phyloP scores from a whole-genome alignment of 2,113 vertebrate genomes.

The Columba janthina region DNA sequence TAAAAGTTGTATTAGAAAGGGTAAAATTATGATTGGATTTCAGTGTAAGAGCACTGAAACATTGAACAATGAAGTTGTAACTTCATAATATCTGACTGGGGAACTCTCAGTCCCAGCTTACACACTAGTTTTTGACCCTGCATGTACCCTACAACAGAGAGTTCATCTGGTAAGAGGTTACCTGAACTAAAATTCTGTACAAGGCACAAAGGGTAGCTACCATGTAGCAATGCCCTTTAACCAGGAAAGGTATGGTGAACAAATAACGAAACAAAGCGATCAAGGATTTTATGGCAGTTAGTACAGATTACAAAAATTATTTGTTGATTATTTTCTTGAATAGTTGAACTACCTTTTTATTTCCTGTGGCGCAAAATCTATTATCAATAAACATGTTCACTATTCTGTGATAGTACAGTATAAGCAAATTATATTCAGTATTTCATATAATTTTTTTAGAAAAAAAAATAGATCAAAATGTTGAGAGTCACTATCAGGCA shows the following conservation, averaged over 20 bases:
- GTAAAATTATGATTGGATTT: background rate
- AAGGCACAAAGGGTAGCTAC: background rate
- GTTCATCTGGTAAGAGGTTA: background rate
- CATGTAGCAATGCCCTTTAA: background rate
- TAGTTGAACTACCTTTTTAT: background rate
- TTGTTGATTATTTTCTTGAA: background rate
- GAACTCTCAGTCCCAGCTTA: background rate
- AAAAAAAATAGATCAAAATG: background rate
- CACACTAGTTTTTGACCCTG: background rate
- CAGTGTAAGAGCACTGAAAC: background rate
- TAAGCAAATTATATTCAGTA: background rate
- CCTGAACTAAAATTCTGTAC: background rate
- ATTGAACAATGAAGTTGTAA: background rate
- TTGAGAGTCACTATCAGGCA: background rate
- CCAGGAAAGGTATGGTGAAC: background rate
- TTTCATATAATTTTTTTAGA: background rate
- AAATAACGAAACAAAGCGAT: background rate
- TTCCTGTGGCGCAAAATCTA: background rate
- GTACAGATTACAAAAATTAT: background rate
- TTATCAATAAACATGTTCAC: fast-evolving
- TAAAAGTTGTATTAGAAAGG: background rate
- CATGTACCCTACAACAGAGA: background rate
- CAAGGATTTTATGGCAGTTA: background rate
- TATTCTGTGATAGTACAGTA: background rate
- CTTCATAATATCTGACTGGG: background rate